Conservation (phyloP, 2,888 invertebrate genomes). For the Tinea trinotella region DNA sequence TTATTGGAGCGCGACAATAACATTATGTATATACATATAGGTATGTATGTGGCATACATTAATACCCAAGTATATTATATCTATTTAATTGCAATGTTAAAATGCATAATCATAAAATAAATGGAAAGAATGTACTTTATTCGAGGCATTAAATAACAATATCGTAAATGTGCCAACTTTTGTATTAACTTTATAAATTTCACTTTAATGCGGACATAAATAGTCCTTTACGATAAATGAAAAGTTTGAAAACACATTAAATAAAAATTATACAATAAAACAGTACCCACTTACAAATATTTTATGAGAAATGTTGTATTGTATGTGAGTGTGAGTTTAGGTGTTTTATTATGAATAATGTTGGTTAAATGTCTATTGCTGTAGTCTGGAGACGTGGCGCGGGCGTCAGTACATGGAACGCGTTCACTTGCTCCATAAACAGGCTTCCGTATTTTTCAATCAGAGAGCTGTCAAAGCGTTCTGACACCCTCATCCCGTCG, state of each 20-base stretch:
- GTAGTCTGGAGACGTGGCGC: neutral
- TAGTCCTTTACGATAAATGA: conserved; percentile 16
- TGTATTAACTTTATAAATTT: conserved; percentile 18
- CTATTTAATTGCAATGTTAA: conserved; percentile 11
- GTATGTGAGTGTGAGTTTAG: neutral
- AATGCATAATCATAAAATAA: conserved; percentile 17
- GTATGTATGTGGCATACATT: neutral
- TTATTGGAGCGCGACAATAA: neutral
- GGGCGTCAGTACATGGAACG: conserved; percentile 26
- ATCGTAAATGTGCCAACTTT: conserved; percentile 18
- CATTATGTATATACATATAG: no score
- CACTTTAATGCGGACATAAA: conserved; percentile 18
- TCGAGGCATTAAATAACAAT: conserved; percentile 17
- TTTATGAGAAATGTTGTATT: conserved; percentile 2
- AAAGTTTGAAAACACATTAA: conserved; percentile 13
- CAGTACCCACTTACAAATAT: neutral
- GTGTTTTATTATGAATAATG: neutral
- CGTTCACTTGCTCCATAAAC: conserved; percentile 68
- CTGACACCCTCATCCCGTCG: conserved; percentile 74
- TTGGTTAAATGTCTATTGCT: conserved; percentile 14
- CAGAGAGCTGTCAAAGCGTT: conserved; percentile 76
- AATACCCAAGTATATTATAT: neutral
- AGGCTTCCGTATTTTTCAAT: conserved; percentile 76
- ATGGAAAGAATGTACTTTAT: conserved; percentile 16
- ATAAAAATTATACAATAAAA: conserved; percentile 18